Evolutionary conservation across 2,113 vertebrate genomes (phyloP).

Genomic region (Chaenogobius annularis): DNA sequence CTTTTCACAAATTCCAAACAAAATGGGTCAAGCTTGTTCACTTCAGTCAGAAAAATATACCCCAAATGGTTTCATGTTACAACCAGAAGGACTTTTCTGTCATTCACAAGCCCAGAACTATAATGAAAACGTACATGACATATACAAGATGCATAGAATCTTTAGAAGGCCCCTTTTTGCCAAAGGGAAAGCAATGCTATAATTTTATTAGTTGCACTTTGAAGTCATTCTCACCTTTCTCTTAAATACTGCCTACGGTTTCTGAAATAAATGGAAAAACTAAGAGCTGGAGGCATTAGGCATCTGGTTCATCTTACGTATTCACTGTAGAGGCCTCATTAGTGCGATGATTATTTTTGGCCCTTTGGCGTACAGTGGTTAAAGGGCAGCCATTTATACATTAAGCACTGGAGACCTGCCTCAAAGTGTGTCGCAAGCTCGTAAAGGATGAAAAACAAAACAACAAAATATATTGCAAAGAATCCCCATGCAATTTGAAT

Average conservation of each 20-base stretch:
- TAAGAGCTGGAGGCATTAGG: slow-evolving; percentile 38
- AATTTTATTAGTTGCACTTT: slow-evolving; percentile 41
- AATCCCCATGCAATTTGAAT: not conserved
- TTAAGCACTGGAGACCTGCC: not conserved
- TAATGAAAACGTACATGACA: not conserved
- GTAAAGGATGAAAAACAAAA: not conserved
- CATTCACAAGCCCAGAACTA: slow-evolving; percentile 17
- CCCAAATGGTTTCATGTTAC: slow-evolving; percentile 43
- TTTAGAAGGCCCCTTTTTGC: slow-evolving; percentile 13
- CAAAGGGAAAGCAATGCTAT: slow-evolving; percentile 10
- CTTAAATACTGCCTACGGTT: slow-evolving; percentile 30
- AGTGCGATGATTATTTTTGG: slow-evolving; percentile 32
- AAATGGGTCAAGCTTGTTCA: slow-evolving; percentile 17
- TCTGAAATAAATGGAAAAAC: slow-evolving; percentile 38
- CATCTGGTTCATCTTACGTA: slow-evolving; percentile 38
- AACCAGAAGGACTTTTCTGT: slow-evolving; percentile 9
- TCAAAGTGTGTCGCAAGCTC: slow-evolving; percentile 2
- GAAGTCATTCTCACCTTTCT: slow-evolving; percentile 54
- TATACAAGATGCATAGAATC: not conserved
- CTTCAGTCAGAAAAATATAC: slow-evolving; percentile 29
- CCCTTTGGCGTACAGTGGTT: slow-evolving; percentile 16
- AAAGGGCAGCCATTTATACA: slow-evolving; percentile 17
- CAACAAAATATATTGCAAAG: not conserved
- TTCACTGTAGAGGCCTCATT: slow-evolving; percentile 51
- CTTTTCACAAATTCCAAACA: slow-evolving; percentile 31